A percentile compares a stretch with the other conserved stretches of the same genome.
Evolutionary conservation across 2,797 vertebrate genomes (phyloP).

Genomic region (Cephalopachus bancanus): DNA sequence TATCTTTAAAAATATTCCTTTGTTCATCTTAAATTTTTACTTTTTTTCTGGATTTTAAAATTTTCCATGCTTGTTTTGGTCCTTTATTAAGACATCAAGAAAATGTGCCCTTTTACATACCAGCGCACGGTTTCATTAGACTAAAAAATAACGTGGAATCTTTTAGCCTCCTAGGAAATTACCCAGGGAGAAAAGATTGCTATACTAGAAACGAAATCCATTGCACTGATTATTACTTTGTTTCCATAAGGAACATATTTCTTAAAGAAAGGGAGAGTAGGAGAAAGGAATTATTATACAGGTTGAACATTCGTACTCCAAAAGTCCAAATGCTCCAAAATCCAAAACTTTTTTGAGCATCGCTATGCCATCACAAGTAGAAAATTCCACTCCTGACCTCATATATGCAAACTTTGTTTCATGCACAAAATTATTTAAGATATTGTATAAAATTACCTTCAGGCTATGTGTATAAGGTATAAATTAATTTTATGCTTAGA

Average conservation of each 20-base stretch:
- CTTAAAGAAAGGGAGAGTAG: not conserved
- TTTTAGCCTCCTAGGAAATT: not conserved
- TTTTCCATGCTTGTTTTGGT: not conserved
- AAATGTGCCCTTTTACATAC: not conserved
- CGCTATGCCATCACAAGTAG: not conserved
- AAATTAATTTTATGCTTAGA: not conserved
- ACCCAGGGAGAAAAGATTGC: not conserved
- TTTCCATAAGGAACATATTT: not conserved
- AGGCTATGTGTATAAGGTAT: not conserved
- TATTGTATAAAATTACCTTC: not conserved
- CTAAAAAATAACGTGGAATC: not conserved
- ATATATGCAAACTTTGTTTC: not conserved
- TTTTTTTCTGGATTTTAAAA: constrained; percentile 16
- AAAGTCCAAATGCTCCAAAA: not conserved
- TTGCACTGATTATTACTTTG: constrained; percentile 9
- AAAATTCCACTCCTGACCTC: not conserved
- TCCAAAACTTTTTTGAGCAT: not conserved
- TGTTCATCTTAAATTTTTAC: constrained; percentile 39
- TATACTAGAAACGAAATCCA: constrained; percentile 35
- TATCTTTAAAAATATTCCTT: not conserved
- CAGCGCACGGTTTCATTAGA: not conserved
- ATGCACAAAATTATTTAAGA: not conserved
- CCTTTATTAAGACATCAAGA: not conserved
- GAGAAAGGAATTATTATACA: not conserved
- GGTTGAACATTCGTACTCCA: not conserved